Base-by-base conservation (phyloP, 2,797 vertebrate genomes). In the Protonibea diacanthus region DNA sequence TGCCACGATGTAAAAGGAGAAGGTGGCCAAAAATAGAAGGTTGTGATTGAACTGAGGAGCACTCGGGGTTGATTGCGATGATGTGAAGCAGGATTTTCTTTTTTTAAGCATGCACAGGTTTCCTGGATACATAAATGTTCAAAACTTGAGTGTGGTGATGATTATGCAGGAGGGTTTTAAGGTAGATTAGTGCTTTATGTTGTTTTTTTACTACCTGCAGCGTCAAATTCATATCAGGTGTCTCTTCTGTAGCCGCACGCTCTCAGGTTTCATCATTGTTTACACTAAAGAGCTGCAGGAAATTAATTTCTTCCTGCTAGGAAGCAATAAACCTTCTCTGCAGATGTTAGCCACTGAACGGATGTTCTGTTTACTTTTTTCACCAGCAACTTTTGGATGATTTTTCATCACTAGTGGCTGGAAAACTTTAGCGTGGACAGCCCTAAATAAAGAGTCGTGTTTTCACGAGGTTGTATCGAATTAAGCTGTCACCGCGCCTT, bases 61-160 rank as follows among this genome's bases (percentile, higher is more conserved):
- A 71, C 73, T 82, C 49, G 5, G n/a, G 20, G 9, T 20, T 79
- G 74, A 81, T 78, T 80, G 49, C 33, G 21, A 61, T 71, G 13
- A 71, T 60, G 18, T 21, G 59, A 48, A 60, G 49, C 49, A 44
- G 63, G 5, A n/a, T 70, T 55, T 55, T 29, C 6, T 33, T 60
- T 65, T 38, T n/a, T 45, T 27, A 11, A 48, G 20, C n/a, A 10
- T 3, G 25, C 45, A 33, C n/a, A 6, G 33, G 7, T 42, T 68
- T 65, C 61, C 45, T 14, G 29, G 17, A 65, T 9, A 1, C 20
- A 62, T 53, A 42, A 44, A 75, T 69, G 62, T 72, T 48, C 21
- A 45, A 65, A 49, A 21, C 48, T 10, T 52, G 53, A 48, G 14
- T 57, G 38, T 38, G 27, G 18, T 11, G 25, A 18, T n/a, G 61